These are phyloP conservation scores for Gallinago nigripennis DNA, from an alignment of 2,797 vertebrate species.

Conservation along the genomic window DNA sequence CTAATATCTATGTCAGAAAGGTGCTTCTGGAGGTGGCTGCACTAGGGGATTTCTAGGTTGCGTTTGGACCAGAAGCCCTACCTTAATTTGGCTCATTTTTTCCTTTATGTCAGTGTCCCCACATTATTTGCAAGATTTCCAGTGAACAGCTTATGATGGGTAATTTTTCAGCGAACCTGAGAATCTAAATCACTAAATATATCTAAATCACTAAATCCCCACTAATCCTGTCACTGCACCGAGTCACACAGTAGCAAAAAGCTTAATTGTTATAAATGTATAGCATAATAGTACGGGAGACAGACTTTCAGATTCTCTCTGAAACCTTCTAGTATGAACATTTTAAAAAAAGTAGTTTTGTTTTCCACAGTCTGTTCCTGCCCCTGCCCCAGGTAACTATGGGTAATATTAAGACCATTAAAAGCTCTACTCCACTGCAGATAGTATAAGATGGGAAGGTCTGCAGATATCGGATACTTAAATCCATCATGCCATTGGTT, in stretches of 20 bases:
- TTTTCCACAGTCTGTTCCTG: not conserved
- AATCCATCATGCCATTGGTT: not conserved
- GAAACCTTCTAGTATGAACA: not conserved
- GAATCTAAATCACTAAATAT: conserved; percentile 1
- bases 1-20: not conserved
- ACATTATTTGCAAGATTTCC: not conserved
- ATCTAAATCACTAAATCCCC: not conserved
- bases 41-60: not conserved
- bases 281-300: not conserved
- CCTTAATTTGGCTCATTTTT: not conserved
- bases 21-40: not conserved
- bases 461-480: not conserved
- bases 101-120: not conserved
- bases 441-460: not conserved
- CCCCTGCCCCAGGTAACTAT: not conserved
- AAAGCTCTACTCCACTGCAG: not conserved
- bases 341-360: not conserved
- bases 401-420: not conserved
- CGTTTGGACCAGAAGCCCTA: not conserved
- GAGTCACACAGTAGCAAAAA: not conserved
- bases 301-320: not conserved
- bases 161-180: not conserved
- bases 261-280: not conserved
- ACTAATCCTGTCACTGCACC: not conserved
- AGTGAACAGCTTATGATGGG: not conserved